These are phyloP conservation scores for Podarcis siculus DNA, from an alignment of 2,797 vertebrate genomes.

Conservation along the genomic window DNA sequence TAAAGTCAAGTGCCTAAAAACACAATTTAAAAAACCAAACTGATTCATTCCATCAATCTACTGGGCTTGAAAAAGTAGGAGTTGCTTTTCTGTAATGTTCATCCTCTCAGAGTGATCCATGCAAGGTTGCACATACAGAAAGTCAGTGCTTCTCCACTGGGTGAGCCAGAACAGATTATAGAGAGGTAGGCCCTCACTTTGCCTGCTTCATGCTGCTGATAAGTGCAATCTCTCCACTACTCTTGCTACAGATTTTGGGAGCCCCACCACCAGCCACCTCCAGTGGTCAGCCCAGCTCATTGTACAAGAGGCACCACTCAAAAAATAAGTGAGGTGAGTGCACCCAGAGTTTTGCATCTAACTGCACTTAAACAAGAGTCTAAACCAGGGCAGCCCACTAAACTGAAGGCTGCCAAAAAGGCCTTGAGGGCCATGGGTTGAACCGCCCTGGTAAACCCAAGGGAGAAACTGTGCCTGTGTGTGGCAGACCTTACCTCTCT, in stretches of 20 bases:
- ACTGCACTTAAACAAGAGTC: neutral
- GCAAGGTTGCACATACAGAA: neutral
- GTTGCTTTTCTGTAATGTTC: neutral
- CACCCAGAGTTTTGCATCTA: neutral
- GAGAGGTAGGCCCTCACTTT: neutral
- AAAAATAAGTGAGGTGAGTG: neutral
- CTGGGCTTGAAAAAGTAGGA: neutral
- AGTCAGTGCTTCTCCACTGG: no score
- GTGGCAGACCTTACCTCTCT: conserved; percentile 84
- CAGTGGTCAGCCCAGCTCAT: neutral
- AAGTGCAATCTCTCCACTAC: neutral
- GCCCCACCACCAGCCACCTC: neutral
- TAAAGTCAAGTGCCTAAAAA: conserved; percentile 92
- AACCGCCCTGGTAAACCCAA: neutral
- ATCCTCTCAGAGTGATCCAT: neutral
- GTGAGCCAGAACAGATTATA: neutral
- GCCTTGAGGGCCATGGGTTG: no score
- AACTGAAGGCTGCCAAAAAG: no score
- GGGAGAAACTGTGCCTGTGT: conserved; percentile 10
- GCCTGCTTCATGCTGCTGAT: neutral
- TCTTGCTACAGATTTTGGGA: neutral
- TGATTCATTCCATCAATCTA: conserved; percentile 35
- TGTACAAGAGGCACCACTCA: neutral
- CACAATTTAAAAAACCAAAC: conserved; percentile 31
- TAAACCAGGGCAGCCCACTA: neutral